A percentile compares a stretch with the other conserved stretches of the same genome.
These are phyloP conservation scores for Agrotis segetum DNA, from an alignment of 2,888 invertebrate species.

Conservation along the genomic window DNA sequence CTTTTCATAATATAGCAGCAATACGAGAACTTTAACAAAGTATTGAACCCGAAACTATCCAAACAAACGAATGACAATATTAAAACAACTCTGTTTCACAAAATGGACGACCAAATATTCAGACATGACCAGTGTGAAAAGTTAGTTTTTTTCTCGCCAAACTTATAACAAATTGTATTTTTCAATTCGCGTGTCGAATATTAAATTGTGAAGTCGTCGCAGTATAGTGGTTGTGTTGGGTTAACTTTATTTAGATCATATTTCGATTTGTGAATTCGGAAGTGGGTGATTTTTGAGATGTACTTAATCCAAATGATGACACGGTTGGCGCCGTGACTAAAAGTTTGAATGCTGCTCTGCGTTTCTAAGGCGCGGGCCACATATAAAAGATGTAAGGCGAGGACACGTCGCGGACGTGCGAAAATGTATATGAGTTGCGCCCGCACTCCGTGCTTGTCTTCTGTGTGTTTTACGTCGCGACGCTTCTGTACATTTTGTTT, in stretches of 20 bases:
- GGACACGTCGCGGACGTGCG: too few species aligned
- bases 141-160: constrained; percentile 34
- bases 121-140: constrained; percentile 36
- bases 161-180: constrained; percentile 51
- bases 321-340: too few species aligned
- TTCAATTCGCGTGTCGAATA: constrained; percentile 46
- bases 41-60: constrained; percentile 11
- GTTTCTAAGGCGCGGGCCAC: too few species aligned
- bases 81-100: constrained; percentile 38
- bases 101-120: constrained; percentile 29
- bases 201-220: constrained; percentile 17
- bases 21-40: constrained; percentile 19
- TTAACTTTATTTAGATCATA: background rate
- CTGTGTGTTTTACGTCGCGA: too few species aligned
- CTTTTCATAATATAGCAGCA: background rate
- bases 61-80: constrained; percentile 20
- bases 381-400: too few species aligned
- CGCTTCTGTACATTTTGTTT: too few species aligned
- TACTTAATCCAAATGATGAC: too few species aligned
- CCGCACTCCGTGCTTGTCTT: too few species aligned
- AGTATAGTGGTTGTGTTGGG: background rate
- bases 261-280: background rate
- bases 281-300: too few species aligned
- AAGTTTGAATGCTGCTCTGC: too few species aligned
- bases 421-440: too few species aligned